Evolutionary conservation across 2,888 invertebrate species (phyloP), one percentile per base, ranked within the genome.

Genomic region (Iselma pallidipennis): DNA sequence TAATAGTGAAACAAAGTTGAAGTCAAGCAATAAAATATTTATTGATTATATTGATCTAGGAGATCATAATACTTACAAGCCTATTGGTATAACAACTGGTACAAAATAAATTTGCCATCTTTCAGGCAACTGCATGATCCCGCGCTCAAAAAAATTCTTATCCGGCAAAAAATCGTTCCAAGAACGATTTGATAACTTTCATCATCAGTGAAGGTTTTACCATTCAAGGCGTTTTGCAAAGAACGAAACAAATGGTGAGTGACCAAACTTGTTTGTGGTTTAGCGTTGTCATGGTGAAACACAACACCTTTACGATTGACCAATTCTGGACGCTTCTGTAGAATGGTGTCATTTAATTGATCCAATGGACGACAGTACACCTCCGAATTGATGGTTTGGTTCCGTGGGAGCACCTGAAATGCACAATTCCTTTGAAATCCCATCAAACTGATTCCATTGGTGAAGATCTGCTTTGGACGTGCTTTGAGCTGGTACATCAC

Each of bases 401-500:
- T n/a, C n/a, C n/a, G n/a, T 29, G 29, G 29, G 29, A n/a, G n/a
- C n/a, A n/a, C n/a, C n/a, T n/a, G n/a, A n/a, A n/a, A n/a, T n/a
- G n/a, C n/a, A n/a, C n/a, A n/a, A n/a, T n/a, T n/a, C n/a, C n/a
- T 29, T 45, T 12, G 12, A 21, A 45, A 4, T 45, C 45, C 45
- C 45, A 45, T n/a, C 45, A 50, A 50, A 26, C 50, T 0, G 26
- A 29, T 29, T 61, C 33, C 74, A 57, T 70, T 71, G 63, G 48
- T 72, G 64, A 57, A 65, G 63, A 58, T 69, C 59, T 52, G 65
- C 66, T 66, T 68, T 73, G 26, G 64, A 65, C 48, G 53, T 29
- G 7, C 9, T 67, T 71, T 70, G 69, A 57, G 67, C 56, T 29
- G 63, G 66, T 69, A 73, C 70, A 63, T 65, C 66, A 50, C 52